These are phyloP conservation scores for Gallinago solitaria DNA, from an alignment of 2,797 vertebrate species.

Conservation along the genomic window DNA sequence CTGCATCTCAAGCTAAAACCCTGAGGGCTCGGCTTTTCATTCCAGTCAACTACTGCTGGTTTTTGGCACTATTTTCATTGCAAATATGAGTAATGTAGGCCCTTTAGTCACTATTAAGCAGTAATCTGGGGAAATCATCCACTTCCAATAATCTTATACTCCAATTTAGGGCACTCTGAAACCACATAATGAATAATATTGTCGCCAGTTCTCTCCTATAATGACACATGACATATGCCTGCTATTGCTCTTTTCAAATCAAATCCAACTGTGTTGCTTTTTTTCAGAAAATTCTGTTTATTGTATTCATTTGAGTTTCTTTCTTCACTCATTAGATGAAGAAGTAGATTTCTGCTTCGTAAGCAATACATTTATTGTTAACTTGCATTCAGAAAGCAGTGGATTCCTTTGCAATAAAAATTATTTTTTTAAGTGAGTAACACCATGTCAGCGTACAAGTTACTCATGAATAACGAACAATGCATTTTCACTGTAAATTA, in stretches of 20 bases:
- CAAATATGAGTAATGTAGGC: slow-evolving; percentile 76
- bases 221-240: slow-evolving; percentile 77
- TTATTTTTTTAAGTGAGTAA: slow-evolving; percentile 29
- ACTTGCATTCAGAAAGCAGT: not conserved
- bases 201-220: slow-evolving; percentile 70
- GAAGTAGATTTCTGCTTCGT: slow-evolving; percentile 15
- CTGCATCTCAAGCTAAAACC: slow-evolving; percentile 68
- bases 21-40: slow-evolving; percentile 73
- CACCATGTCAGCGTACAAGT: slow-evolving; percentile 17
- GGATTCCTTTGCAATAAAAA: not conserved
- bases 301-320: slow-evolving; percentile 33
- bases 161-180: slow-evolving; percentile 78
- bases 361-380: not conserved
- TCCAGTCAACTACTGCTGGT: slow-evolving; percentile 72
- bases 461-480: not conserved
- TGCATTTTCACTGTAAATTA: not conserved
- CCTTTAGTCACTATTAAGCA: slow-evolving; percentile 79
- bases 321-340: slow-evolving; percentile 15
- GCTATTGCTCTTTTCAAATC: slow-evolving; percentile 70
- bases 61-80: slow-evolving; percentile 74
- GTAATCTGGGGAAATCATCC: slow-evolving; percentile 81
- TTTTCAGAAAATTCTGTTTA: slow-evolving; percentile 48
- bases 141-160: slow-evolving; percentile 78
- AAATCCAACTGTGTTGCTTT: slow-evolving; percentile 49
- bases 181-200: slow-evolving; percentile 78